Base-by-base conservation (phyloP, 1,140 invertebrate genomes). In the Subanguina moxae region DNA sequence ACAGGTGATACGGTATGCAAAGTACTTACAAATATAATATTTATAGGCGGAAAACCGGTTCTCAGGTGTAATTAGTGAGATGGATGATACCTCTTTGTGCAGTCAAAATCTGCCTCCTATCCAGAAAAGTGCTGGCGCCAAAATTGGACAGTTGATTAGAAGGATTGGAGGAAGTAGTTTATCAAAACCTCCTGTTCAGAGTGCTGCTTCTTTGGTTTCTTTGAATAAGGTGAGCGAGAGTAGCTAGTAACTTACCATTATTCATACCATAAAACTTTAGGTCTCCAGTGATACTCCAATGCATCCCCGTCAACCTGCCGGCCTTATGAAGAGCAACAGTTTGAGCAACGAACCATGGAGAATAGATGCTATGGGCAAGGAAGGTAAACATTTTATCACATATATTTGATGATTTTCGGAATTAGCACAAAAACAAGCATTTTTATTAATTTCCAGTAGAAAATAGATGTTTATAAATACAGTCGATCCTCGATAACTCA, bases 241-340 rank as follows among this genome's bases (percentile, higher is more conserved):
- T 43, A 5, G 5, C 28, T 61, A 43, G 58, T 21, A 30, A 7
- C 19, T 61, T 61, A 21, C 5, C 5, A 61, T 7, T 5, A 52
- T 3, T 52, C 17, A 7, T 52, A 52, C n/a, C 3, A 25, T 52
- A 15, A 7, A 15, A 7, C 23, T 52, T 3, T 21, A 52, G 48
- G 48, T 52, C 3, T 3, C 48, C 48, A 52, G 17, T 25, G 48
- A 52, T 15, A 52, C 48, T 52, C 48, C 48, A 19, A 52, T 52
- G 48, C 48, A 52, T 25, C n/a, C n/a, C 48, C 72, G 75, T 19
- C 27, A 3, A 21, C 32, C 3, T 38, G 28, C 28, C 28, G 58
- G 58, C n/a, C 68, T 80, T 9, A 82, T 82, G 71, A 80, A 80
- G 67, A 73, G 70, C 42, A 81, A 77, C 48, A 74, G 71, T 62